Base-by-base conservation (phyloP, 2,113 vertebrate genomes). In the Anoura caudifer region DNA sequence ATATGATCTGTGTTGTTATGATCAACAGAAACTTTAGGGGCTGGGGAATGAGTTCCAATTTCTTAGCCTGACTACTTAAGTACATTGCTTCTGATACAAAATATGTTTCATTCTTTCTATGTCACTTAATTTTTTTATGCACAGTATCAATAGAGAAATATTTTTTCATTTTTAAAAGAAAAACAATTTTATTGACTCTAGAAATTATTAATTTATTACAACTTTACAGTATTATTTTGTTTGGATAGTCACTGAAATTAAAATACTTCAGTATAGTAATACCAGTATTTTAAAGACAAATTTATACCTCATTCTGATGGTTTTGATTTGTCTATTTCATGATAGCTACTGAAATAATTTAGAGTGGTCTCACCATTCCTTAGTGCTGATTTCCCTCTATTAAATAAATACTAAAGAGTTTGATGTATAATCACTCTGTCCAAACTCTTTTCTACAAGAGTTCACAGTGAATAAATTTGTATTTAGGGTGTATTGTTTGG, bases 401-500 rank as follows among this genome's bases (percentile, higher is more conserved):
- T 86, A 77, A 81, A 70, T 61, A 83, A 41, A 65, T 85, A 28
- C 19, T 47, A 10, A 77, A 7, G 2, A 87, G 20, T 93, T 90
- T 88, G n/a, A 61, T 67, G 8, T 70, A 15, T 47, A 81, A 90
- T 3, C 36, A 36, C 9, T 84, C 7, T 92, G 61, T 56, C 1
- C 1, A 77, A 50, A 84, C 76, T 36, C 7, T 92, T 6, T 36
- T 14, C 17, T 85, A n/a, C 2, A 41, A 77, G 56, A 85, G 54
- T 81, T 95, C 36, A 92, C 20, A 79, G 63, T 79, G n/a, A 91
- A 92, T 19, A 83, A 43, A 77, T 73, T 82, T 90, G 12, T 85
- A 85, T 82, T 81, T 94, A 56, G 8, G 4, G 1, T 67, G 0
- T 81, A 67, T 92, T 90, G 38, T 17, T 91, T 88, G 38, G 5